Evolutionary conservation across 2,797 vertebrate species (phyloP), one percentile per base, ranked within the genome.

Genomic region (Xenopus petersii): DNA sequence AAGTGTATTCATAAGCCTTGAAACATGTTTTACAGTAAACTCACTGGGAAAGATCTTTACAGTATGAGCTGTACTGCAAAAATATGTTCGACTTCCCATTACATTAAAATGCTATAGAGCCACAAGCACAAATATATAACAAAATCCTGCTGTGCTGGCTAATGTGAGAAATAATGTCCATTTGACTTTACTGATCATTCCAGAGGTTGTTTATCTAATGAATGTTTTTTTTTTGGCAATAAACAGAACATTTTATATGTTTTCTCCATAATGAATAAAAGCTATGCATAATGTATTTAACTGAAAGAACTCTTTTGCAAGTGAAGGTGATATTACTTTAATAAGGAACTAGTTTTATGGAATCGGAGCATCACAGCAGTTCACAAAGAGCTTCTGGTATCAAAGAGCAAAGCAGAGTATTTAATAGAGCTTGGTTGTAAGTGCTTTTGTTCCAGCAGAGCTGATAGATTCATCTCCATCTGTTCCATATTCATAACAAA

Each of bases 401-500:
- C 90, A 92, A 91, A 88, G 82, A 91, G 84, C 86, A 88, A 86
- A 90, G 88, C 87, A 88, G 85, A 88, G 84, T 89, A 87, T 91
- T 91, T 92, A 92, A 90, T 88, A 91, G 82, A 86, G 81, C 84
- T 86, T 83, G 85, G 83, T 88, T 92, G 85, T 91, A 91, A 90
- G 89, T 91, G 86, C 83, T 92, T 91, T 90, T 90, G 87, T 89
- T 91, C 90, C 90, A 89, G 88, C 62, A 58, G 91, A 92, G 89
- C 84, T 85, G 88, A 90, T 91, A 89, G 86, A 91, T 91, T 90
- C 87, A 85, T 85, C 88, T 90, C 86, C 86, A 88, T 93, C 90
- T 94, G 88, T 89, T 93, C 89, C 93, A 92, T 93, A 92, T 92
- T 92, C 89, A 91, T 91, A 90, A 91, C 88, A 91, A 92, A 91